Evolutionary conservation across 2,113 vertebrate species (phyloP), one percentile per base, ranked within the genome.

Genomic region (Mionectes macconnelli): DNA sequence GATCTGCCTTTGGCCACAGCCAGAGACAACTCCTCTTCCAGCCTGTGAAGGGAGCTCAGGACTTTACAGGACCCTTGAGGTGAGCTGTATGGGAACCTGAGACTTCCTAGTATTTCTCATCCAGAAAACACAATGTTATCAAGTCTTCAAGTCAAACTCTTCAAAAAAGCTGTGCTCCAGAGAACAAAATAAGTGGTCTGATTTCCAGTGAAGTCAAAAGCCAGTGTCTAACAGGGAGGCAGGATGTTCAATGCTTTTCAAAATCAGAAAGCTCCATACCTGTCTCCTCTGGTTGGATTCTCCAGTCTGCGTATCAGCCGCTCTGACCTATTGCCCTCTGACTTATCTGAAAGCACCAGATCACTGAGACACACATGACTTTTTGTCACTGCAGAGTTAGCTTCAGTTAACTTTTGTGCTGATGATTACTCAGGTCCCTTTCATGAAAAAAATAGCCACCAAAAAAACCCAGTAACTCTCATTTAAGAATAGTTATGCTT

Each of bases 321-420:
- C 50, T 60, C 23, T 39, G 10, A 35, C 31, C 12, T 73, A 10
- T 49, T 73, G 8, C 22, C 64, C 47, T 22, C n/a, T 59, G 22
- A 59, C 33, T 77, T 55, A 33, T 3, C 33, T 39, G 28, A 80
- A 64, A 82, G 23, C 25, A 55, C 24, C 21, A 52, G 21, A n/a
- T 27, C 37, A 12, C 40, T 30, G 62, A 63, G 53, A 64, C 1
- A 0, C 8, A 18, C 1, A 6, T 11, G 31, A 55, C 7, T 20
- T 60, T 67, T 60, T 56, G 28, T 67, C 31, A n/a, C 31, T 44
- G 28, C n/a, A 79, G 17, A 80, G 5, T 62, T 63, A 84, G 8
- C 24, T 89, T 64, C 16, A 37, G 44, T 64, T 75, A 56, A 19
- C 13, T 4, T 27, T 45, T 10, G 2, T 27, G 14, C 12, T 60